phyloP scores from a whole-genome alignment of 2,113 vertebrate genomes.

The Halcyon malimbica region DNA sequence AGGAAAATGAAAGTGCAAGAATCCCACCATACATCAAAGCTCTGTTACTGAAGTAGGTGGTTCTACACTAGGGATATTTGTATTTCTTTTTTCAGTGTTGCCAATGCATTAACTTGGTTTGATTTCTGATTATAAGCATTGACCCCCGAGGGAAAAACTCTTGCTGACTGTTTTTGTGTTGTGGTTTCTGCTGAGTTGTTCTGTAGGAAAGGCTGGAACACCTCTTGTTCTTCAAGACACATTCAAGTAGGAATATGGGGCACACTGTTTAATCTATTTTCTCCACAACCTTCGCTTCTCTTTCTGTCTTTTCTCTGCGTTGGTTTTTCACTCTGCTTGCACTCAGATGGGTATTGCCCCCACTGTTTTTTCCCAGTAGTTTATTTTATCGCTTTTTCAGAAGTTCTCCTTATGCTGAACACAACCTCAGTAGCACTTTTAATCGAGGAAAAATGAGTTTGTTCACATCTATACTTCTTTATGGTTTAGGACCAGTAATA shows the following conservation, averaged over 20 bases:
- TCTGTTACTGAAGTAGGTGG: background rate
- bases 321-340: background rate
- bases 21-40: background rate
- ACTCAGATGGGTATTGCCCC: background rate
- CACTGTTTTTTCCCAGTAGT: background rate
- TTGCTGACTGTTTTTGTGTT: background rate
- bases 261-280: background rate
- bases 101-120: background rate
- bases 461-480: background rate
- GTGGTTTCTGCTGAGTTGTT: background rate
- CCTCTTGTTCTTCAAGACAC: background rate
- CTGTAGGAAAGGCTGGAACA: accelerated
- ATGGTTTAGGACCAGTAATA: background rate
- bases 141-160: background rate
- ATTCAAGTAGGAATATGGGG: background rate
- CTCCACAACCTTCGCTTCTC: background rate
- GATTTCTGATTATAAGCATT: slow-evolving; percentile 6
- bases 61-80: background rate
- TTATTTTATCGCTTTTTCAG: background rate
- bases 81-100: background rate
- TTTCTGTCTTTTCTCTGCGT: background rate
- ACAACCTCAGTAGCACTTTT: background rate
- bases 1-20: background rate
- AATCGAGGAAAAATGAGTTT: background rate
- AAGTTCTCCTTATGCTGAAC: background rate